Conservation (phyloP, 2,888 invertebrate genomes). For the Eumerus sabulonum region DNA sequence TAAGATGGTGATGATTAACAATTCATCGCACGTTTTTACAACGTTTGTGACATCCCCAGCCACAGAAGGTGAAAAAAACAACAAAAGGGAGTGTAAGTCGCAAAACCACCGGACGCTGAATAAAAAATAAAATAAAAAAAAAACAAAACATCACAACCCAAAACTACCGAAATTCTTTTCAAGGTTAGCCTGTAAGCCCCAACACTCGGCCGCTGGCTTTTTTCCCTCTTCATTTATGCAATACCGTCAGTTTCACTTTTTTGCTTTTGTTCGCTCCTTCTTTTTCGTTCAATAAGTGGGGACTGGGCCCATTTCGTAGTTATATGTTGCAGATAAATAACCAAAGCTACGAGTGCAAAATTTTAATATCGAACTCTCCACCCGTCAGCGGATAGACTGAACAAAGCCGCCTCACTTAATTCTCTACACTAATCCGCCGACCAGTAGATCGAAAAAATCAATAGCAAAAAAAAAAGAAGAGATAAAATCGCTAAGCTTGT, state of each 20-base stretch:
- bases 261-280: background rate
- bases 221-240: constrained; percentile 46
- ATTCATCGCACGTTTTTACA: constrained; percentile 56
- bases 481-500: constrained; percentile 37
- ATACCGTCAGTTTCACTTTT: constrained; percentile 33
- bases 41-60: constrained; percentile 29
- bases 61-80: constrained; percentile 4
- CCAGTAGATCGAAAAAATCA: constrained; percentile 40
- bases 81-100: background rate
- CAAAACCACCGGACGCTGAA: background rate
- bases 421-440: constrained; percentile 5
- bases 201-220: constrained; percentile 1
- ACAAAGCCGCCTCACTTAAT: constrained; percentile 41
- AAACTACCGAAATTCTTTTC: constrained; percentile 56
- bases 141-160: constrained; percentile 4
- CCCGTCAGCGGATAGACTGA: constrained; percentile 34
- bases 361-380: constrained; percentile 54
- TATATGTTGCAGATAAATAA: constrained; percentile 37
- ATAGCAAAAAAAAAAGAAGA: constrained; percentile 11
- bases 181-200: constrained; percentile 56
- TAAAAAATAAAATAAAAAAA: constrained; percentile 7
- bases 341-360: constrained; percentile 60
- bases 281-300: constrained; percentile 6
- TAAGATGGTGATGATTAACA: constrained; percentile 28
- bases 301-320: constrained; percentile 2